Conservation (phyloP, 2,113 vertebrate species). For the Leptodactylus fuscus region DNA sequence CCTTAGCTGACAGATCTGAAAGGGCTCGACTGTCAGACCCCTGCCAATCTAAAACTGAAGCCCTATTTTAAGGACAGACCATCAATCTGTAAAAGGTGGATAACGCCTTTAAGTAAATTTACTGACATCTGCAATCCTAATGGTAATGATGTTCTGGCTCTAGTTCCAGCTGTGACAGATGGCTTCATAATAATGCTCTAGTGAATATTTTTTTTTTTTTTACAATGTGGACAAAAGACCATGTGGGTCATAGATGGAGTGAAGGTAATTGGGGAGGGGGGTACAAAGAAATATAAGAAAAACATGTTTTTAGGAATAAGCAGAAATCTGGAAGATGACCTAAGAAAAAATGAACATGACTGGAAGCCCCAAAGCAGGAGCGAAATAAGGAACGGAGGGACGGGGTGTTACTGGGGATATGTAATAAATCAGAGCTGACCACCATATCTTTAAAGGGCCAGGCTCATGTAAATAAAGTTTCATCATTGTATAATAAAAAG, state of each 20-base stretch:
- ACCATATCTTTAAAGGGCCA: too few relatives aligned
- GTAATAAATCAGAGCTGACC: background rate
- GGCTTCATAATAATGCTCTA: background rate
- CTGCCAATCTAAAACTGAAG: too few relatives aligned
- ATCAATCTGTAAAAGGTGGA: too few relatives aligned
- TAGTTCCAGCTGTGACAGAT: background rate
- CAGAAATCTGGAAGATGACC: background rate
- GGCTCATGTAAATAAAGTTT: too few relatives aligned
- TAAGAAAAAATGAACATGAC: background rate
- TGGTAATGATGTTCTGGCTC: background rate
- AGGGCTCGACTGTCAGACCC: too few relatives aligned
- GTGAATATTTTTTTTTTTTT: background rate
- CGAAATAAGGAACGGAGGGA: background rate
- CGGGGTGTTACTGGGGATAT: background rate
- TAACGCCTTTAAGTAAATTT: background rate
- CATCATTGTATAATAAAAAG: background rate
- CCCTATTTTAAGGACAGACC: too few relatives aligned
- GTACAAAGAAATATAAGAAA: background rate
- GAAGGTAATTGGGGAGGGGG: background rate
- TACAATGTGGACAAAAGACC: background rate
- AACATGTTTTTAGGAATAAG: background rate
- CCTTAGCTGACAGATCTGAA: too few relatives aligned
- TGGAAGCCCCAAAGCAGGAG: too few relatives aligned
- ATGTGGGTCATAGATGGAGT: background rate
- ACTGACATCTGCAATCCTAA: conserved; percentile 8